Percentiles rank a stretch among this genome's conserved stretches.
These are phyloP conservation scores for Drosophila nr. perissopoda DNA, from an alignment of 2,888 invertebrate genomes.

Conservation along the genomic window DNA sequence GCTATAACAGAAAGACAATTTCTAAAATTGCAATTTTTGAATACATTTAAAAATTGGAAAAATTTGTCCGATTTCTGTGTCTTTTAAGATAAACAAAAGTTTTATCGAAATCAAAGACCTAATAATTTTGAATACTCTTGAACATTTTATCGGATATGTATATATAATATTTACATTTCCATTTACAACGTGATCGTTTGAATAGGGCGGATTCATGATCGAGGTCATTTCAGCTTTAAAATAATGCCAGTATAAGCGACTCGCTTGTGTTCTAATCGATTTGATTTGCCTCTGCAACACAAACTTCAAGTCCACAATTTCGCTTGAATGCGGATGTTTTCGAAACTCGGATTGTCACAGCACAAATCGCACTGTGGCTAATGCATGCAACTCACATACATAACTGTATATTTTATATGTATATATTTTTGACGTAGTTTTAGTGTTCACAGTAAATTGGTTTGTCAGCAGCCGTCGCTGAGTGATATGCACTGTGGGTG, in stretches of 20 bases:
- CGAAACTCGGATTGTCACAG: constrained; percentile 8
- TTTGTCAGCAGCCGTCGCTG: constrained; percentile 50
- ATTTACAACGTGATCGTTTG: background rate
- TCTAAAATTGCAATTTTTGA: background rate
- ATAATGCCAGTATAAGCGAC: background rate
- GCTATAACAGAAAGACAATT: background rate
- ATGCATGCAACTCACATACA: constrained; percentile 19
- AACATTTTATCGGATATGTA: background rate
- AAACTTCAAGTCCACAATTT: background rate
- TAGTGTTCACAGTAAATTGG: constrained; percentile 47
- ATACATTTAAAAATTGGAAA: background rate
- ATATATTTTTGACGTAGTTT: constrained; percentile 31
- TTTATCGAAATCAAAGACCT: background rate
- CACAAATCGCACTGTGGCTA: constrained; percentile 6
- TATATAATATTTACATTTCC: background rate
- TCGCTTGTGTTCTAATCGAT: constrained; percentile 3
- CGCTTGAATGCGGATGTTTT: background rate
- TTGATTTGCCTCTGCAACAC: background rate
- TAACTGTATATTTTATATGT: background rate
- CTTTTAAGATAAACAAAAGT: background rate
- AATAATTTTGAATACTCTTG: background rate
- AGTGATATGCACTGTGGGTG: constrained; percentile 40
- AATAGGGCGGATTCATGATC: constrained; percentile 10
- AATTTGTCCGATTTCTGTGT: background rate
- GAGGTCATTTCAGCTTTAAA: constrained; percentile 2